phyloP scores from a whole-genome alignment of 1,140 invertebrate genomes.

The Papilio dardanus region DNA sequence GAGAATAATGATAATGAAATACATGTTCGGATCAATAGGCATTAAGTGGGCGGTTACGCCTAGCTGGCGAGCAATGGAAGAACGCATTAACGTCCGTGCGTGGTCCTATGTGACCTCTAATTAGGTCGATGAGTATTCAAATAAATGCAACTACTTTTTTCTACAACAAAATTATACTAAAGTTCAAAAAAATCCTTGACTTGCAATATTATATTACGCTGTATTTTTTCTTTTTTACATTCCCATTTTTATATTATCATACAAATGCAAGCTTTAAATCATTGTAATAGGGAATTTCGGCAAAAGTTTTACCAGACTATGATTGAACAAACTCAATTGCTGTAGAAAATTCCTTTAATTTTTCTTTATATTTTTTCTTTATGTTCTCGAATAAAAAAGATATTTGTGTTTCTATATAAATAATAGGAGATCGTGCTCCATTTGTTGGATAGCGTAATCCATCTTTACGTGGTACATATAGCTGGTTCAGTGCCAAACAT shows the following conservation, averaged over 20 bases:
- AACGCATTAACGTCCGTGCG: neutral
- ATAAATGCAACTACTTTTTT: no score
- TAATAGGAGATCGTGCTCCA: neutral
- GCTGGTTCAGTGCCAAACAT: constrained; percentile 9
- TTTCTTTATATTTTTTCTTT: neutral
- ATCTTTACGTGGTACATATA: constrained; percentile 16
- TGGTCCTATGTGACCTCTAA: neutral
- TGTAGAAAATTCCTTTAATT: neutral
- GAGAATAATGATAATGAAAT: neutral
- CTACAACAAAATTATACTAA: no score
- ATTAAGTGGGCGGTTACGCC: neutral
- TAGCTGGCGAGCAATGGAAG: neutral
- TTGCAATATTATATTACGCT: no score
- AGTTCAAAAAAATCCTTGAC: no score
- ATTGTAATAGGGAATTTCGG: neutral
- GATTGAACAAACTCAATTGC: neutral
- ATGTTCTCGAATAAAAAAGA: neutral
- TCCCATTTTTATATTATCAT: no score
- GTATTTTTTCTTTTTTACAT: no score
- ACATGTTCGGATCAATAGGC: neutral
- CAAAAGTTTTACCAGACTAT: neutral
- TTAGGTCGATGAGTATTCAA: neutral
- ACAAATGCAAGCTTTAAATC: no score
- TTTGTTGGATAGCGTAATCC: constrained; percentile 11
- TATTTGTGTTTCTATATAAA: constrained; percentile 10